Base-by-base conservation (phyloP, 2,888 invertebrate genomes). In the Watsonalla binaria region DNA sequence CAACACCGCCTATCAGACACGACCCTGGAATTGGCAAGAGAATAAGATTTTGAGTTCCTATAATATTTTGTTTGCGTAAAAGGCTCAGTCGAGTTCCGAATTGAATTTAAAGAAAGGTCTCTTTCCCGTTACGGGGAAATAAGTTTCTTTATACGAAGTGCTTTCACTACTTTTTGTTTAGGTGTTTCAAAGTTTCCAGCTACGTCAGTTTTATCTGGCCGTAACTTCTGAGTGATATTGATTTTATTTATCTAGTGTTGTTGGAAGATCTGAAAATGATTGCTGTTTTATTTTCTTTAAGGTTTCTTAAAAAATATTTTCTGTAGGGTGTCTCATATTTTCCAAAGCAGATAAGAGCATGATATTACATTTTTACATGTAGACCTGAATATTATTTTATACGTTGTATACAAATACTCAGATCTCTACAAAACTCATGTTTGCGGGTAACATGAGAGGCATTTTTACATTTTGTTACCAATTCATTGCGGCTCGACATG, bases 381-480 rank as follows among this genome's bases (percentile, higher is more conserved):
- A 24, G 9, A 14, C 24, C 24, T 11, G 24, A 8, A 45, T 14
- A 46, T 46, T 15, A 8, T 24, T 15, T 46, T 33, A 35, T n/a
- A 47, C 33, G 35, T 34, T 34, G 34, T 24, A 24, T 48, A 48
- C 35, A 48, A 48, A 47, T 47, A 47, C 34, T 35, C 47, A 35
- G n/a, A 53, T 62, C 71, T 74, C 68, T 70, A 72, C 68, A 73
- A 71, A 79, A 71, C 65, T 68, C 69, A 71, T 78, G 78, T 80
- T 69, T 74, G 76, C 70, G 78, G 71, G 57, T 74, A 72, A 63
- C 68, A 65, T 68, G 73, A 74, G 77, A 74, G 72, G 76, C 70
- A 65, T 84, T 81, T 82, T 81, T 81, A 80, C 76, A 76, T 82
- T 82, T 83, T 82, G 77, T 78, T 72, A 69, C 76, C 78, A 81